Evolutionary conservation across 1,140 invertebrate genomes (phyloP), one percentile per base, ranked within the genome.

Genomic region (Pogonus chalceus): DNA sequence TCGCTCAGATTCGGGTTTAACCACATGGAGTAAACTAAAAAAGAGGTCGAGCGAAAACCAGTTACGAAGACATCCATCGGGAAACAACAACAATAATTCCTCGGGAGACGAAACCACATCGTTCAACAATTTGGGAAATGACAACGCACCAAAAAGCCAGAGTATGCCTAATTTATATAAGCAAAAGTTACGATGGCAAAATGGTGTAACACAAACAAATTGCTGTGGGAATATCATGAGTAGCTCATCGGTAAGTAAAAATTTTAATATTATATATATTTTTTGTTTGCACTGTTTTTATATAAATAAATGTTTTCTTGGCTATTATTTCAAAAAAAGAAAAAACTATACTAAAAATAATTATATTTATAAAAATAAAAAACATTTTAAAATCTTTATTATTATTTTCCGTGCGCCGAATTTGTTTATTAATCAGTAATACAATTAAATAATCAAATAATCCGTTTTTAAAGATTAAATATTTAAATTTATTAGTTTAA

Each of bases 1-100:
- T 47, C 83, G 83, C 65, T 90, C 88, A 31, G 88, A 91, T 65
- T 83, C 84, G 52, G 83, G 83, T 57, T 85, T 87, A 63, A 90
- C 87, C 43, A 88, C 88, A 2, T 87, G 87, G 87, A 85, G 85
- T 70, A 90, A 90, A 67, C 70, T 90, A 58, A 87, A 87, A 69
- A 82, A 81, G 61, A 75, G 60, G 10, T 60, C 57, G 54, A 65
- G 69, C 51, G 76, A 66, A 52, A 69, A 72, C 65, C 66, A 64
- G 58, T 60, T 65, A n/a, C 49, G 67, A 57, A 80, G 83, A 64
- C 83, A 85, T 72, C 85, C 85, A 18, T 88, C 85, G 24, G 85
- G 85, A 51, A 88, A 88, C 63, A 88, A 88, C 62, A 87, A 88
- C 68, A 78, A 73, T 18, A 71, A 69, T 47, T 64, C 26, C 10